These are phyloP conservation scores for Danio kyathit DNA, from an alignment of 2,797 vertebrate species.

Conservation along the genomic window DNA sequence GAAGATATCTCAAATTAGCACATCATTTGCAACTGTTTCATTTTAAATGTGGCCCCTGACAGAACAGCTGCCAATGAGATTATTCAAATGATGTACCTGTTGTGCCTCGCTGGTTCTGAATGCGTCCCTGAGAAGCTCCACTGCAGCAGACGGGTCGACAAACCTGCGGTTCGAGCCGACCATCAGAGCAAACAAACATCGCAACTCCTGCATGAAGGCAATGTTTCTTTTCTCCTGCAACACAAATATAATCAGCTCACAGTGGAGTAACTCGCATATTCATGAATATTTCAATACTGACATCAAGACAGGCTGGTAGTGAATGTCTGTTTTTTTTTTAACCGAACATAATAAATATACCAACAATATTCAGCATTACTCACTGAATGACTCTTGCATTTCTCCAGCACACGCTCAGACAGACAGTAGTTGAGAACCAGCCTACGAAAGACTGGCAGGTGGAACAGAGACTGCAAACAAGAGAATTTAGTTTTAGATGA, in stretches of 20 bases:
- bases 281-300: background rate
- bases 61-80: slow-evolving; percentile 25
- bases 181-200: slow-evolving; percentile 94
- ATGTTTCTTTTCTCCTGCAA: slow-evolving; percentile 93
- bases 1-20: background rate
- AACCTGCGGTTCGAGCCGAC: slow-evolving; percentile 91
- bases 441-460: slow-evolving; percentile 91
- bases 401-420: slow-evolving; percentile 86
- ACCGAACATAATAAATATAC: background rate
- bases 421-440: slow-evolving; percentile 92
- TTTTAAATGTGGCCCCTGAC: background rate
- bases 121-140: slow-evolving; percentile 90
- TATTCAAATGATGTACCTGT: slow-evolving; percentile 81
- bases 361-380: slow-evolving; percentile 71
- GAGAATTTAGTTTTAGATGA: slow-evolving; percentile 2
- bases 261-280: slow-evolving; percentile 8
- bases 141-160: slow-evolving; percentile 91
- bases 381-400: slow-evolving; percentile 86
- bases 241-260: background rate
- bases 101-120: slow-evolving; percentile 92
- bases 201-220: slow-evolving; percentile 96
- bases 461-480: slow-evolving; percentile 90
- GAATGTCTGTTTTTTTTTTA: background rate
- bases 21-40: slow-evolving; percentile 10
- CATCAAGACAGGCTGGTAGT: background rate